Conservation (phyloP, 1,140 invertebrate genomes). For the Rhizoglyphus robini region DNA sequence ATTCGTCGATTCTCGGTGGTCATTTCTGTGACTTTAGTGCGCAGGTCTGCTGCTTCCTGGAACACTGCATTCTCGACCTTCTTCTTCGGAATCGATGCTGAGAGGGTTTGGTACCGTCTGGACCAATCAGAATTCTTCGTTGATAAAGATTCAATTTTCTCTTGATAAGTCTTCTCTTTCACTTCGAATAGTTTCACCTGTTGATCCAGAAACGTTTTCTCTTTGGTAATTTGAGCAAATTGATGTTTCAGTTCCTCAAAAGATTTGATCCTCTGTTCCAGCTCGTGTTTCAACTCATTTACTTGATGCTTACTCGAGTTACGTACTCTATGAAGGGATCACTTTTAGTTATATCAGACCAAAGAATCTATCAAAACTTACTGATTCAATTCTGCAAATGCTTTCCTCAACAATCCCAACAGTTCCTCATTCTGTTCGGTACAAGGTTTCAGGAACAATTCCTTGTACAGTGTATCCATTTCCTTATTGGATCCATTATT, state of each 20-base stretch:
- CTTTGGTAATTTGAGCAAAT: not conserved
- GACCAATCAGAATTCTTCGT: not conserved
- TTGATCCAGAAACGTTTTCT: not conserved
- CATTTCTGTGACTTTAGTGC: not conserved
- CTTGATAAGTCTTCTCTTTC: not conserved
- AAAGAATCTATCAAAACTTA: too few species aligned
- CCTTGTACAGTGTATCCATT: not conserved
- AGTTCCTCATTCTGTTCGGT: slow-evolving; percentile 1
- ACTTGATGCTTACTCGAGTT: too few species aligned
- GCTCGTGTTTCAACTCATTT: too few species aligned
- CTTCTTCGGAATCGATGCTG: slow-evolving; percentile 3
- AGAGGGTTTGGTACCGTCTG: not conserved
- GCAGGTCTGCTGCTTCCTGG: slow-evolving; percentile 13
- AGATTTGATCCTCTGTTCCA: too few species aligned
- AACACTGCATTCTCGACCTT: slow-evolving; percentile 17
- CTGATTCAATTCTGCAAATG: not conserved
- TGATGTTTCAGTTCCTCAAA: not conserved
- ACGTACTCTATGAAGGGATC: too few species aligned
- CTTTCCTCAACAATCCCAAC: not conserved
- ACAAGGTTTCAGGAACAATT: slow-evolving; percentile 4
- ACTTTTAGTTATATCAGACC: too few species aligned
- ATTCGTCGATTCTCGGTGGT: not conserved
- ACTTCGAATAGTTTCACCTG: not conserved
- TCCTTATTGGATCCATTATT: not conserved
- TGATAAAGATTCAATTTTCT: not conserved